These are phyloP conservation scores for Bettongia penicillata DNA, from an alignment of 2,113 vertebrate genomes.

Conservation along the genomic window DNA sequence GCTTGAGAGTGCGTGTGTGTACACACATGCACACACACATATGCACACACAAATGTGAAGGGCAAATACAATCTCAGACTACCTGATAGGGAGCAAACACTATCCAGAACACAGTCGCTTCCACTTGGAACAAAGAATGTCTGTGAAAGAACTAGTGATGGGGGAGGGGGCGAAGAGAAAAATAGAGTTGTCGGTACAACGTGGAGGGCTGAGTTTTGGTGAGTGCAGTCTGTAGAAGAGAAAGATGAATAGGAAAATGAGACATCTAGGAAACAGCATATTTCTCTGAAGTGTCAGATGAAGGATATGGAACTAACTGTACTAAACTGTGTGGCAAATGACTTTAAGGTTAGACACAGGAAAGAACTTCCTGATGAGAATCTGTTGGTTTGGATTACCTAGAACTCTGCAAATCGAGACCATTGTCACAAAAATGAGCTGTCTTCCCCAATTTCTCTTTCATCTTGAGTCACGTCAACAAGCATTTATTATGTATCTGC, in stretches of 20 bases:
- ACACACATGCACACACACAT: slow-evolving; percentile 14
- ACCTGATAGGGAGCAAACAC: slow-evolving; percentile 39
- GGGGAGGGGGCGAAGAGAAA: background rate
- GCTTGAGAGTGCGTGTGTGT: background rate
- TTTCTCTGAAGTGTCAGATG: background rate
- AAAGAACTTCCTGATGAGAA: background rate
- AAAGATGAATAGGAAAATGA: background rate
- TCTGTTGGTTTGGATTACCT: background rate
- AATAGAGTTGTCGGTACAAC: background rate
- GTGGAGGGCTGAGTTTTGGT: background rate
- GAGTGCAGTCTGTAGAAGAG: background rate
- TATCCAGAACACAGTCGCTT: slow-evolving; percentile 57
- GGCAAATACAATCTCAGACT: slow-evolving; percentile 41
- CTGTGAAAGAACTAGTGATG: background rate
- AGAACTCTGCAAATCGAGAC: background rate
- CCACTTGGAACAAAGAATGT: slow-evolving; percentile 47
- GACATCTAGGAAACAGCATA: background rate
- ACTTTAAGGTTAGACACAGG: background rate
- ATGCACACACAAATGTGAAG: slow-evolving; percentile 2
- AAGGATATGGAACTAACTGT: background rate
- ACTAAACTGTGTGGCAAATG: background rate
- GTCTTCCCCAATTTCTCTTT: background rate
- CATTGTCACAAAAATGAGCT: background rate
- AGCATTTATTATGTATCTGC: background rate
- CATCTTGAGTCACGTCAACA: background rate